Conservation (phyloP, 2,113 vertebrate genomes). For the Vombatus ursinus region DNA sequence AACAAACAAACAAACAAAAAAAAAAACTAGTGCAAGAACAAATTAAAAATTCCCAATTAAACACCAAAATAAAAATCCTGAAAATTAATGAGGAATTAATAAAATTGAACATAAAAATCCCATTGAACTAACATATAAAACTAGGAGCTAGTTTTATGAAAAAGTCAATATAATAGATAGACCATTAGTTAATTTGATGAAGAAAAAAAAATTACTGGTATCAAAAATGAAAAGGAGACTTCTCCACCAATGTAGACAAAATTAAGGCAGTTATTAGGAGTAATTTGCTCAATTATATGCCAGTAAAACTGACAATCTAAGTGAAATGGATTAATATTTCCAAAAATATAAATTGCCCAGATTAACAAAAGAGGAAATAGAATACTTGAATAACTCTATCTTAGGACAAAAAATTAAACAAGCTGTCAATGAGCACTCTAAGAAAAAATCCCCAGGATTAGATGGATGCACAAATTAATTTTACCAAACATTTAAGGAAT, state of each 20-base stretch:
- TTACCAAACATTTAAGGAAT: neutral
- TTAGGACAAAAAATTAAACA: neutral
- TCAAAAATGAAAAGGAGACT: too few relatives aligned
- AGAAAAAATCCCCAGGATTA: neutral
- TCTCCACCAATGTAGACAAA: neutral
- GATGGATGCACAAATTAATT: neutral
- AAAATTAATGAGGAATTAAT: too few relatives aligned
- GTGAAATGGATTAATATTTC: neutral
- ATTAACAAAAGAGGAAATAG: neutral
- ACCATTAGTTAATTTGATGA: too few relatives aligned
- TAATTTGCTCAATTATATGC: neutral
- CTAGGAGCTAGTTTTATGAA: too few relatives aligned
- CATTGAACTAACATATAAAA: too few relatives aligned
- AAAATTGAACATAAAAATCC: too few relatives aligned
- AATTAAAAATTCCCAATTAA: too few relatives aligned
- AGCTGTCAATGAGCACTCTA: neutral
- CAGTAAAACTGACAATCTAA: neutral
- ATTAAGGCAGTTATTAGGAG: neutral
- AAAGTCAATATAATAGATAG: too few relatives aligned
- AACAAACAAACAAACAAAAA: too few relatives aligned
- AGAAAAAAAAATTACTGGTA: too few relatives aligned
- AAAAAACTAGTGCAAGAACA: too few relatives aligned
- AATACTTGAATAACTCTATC: neutral
- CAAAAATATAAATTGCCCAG: neutral
- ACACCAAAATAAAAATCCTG: too few relatives aligned